Conservation (phyloP, 2,797 vertebrate species). For the Catostomus latipinnis region DNA sequence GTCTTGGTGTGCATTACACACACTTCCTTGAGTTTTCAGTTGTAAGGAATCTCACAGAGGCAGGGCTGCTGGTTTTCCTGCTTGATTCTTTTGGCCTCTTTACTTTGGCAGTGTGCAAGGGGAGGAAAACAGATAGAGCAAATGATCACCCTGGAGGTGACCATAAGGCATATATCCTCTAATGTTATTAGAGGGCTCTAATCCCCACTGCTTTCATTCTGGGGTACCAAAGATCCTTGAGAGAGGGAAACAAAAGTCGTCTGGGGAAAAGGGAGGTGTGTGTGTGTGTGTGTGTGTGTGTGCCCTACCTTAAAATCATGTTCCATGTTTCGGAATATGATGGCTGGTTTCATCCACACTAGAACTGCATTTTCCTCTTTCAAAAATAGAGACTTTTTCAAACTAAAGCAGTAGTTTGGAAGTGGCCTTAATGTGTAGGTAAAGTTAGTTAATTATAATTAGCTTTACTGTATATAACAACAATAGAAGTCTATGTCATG, state of each 20-base stretch:
- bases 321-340: no score
- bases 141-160: constrained; percentile 41
- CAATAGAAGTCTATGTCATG: no score
- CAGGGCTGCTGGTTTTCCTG: constrained; percentile 47
- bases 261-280: constrained; percentile 8
- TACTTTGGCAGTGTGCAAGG: constrained; percentile 54
- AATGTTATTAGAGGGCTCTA: constrained; percentile 68
- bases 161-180: constrained; percentile 65
- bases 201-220: constrained; percentile 51
- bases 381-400: no score
- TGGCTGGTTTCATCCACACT: no score
- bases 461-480: no score
- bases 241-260: constrained; percentile 40
- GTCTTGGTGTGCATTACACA: constrained; percentile 5
- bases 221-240: constrained; percentile 39
- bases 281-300: background rate
- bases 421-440: no score
- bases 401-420: no score
- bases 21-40: background rate
- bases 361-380: background rate
- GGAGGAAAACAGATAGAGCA: constrained; percentile 20
- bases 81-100: constrained; percentile 61
- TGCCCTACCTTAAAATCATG: no score
- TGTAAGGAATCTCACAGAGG: constrained; percentile 1
- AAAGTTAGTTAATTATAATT: no score